Conservation (phyloP, 2,113 vertebrate species). For the Oenanthe melanoleuca region DNA sequence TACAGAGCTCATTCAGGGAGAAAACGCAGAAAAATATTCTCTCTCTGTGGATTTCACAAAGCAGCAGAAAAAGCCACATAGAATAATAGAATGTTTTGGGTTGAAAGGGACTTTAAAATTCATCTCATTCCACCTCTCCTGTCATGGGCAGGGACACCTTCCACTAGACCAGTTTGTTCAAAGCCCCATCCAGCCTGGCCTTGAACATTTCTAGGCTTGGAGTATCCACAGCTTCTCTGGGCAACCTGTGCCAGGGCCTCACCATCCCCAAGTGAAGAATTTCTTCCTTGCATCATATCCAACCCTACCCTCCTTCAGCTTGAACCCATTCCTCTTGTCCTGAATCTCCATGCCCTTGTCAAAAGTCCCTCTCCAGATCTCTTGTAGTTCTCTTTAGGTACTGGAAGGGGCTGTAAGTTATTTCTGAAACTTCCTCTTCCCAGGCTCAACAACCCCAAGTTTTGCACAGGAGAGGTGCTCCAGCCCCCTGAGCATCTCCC, state of each 20-base stretch:
- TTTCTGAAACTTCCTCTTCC: neutral
- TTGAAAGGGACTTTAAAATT: neutral
- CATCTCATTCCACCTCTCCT: rapidly evolving
- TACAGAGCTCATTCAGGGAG: neutral
- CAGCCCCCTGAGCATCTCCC: neutral
- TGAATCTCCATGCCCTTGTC: neutral
- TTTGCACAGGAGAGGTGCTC: neutral
- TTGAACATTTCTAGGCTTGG: neutral
- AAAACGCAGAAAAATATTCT: neutral
- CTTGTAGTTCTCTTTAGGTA: neutral
- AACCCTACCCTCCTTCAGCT: neutral
- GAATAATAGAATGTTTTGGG: neutral
- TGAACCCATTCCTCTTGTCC: neutral
- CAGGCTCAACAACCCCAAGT: neutral
- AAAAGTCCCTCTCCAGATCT: neutral
- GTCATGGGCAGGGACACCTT: neutral
- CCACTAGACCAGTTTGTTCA: neutral
- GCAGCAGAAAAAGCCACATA: neutral
- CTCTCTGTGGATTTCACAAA: neutral
- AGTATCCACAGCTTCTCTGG: neutral
- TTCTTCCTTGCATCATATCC: neutral
- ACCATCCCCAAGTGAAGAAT: neutral
- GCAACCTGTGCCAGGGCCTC: neutral
- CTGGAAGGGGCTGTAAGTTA: neutral
- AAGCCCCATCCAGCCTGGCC: neutral